A percentile compares a stretch with the other conserved stretches of the same genome.
Conservation (phyloP, 2,797 vertebrate species). For the Hozukius guyotensis region DNA sequence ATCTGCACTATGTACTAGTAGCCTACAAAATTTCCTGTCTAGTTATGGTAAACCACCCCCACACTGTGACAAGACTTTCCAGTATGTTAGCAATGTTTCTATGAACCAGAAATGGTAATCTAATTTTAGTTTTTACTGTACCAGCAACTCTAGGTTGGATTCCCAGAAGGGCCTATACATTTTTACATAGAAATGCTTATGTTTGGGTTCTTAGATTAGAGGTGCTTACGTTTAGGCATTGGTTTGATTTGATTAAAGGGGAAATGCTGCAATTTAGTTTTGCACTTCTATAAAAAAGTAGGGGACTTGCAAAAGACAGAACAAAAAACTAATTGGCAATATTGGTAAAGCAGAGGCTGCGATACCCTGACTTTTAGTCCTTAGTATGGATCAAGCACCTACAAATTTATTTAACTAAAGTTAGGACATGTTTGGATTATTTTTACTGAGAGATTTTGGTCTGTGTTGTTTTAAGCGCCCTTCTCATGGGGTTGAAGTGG, state of each 20-base stretch:
- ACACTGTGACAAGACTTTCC: neutral
- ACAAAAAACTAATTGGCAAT: too few species aligned
- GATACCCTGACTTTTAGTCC: too few species aligned
- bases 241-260: neutral
- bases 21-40: neutral
- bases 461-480: neutral
- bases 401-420: neutral
- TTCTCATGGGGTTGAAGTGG: neutral
- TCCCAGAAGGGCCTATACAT: neutral
- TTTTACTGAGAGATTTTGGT: neutral
- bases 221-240: neutral
- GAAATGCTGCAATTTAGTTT: neutral
- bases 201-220: neutral
- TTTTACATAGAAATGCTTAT: neutral
- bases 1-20: neutral
- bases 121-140: neutral
- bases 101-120: neutral
- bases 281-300: neutral
- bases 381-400: neutral
- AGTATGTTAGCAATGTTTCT: neutral
- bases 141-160: neutral
- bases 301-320: neutral
- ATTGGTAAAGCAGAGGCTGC: too few species aligned
- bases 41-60: neutral
- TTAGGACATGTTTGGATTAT: neutral